These are phyloP conservation scores for Priocnemis perturbator DNA, from an alignment of 2,888 invertebrate species.

Conservation along the genomic window DNA sequence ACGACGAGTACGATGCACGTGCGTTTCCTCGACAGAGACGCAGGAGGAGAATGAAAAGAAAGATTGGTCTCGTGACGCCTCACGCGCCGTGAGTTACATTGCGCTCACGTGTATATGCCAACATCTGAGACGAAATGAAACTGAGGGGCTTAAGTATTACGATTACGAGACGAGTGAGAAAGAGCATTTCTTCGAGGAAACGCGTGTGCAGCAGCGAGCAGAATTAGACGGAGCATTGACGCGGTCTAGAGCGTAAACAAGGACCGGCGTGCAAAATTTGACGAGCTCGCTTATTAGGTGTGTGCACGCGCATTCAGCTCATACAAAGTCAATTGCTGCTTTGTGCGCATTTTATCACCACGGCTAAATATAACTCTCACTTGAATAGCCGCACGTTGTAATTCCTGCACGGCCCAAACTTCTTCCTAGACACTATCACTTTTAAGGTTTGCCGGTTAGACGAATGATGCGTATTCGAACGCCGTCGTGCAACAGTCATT, in stretches of 20 bases:
- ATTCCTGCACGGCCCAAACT: neutral
- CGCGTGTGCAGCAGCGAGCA: no score
- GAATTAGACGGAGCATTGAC: no score
- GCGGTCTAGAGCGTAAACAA: no score
- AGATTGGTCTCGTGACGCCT: neutral
- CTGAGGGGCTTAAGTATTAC: no score
- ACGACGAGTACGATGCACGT: neutral
- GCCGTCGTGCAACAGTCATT: neutral
- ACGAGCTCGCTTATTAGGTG: neutral
- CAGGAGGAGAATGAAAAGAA: neutral
- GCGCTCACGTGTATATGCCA: no score
- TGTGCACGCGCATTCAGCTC: neutral
- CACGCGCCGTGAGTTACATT: neutral
- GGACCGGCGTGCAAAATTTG: neutral
- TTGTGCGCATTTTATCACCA: slow-evolving; percentile 1
- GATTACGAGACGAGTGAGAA: no score
- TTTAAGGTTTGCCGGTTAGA: neutral
- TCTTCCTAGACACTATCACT: neutral
- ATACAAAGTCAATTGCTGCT: slow-evolving; percentile 15
- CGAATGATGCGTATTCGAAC: neutral
- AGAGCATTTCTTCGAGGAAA: no score
- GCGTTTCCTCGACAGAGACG: neutral
- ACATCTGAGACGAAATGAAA: no score
- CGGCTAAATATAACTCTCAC: slow-evolving; percentile 13
- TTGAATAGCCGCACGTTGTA: slow-evolving; percentile 1